Conservation (phyloP, 2,888 invertebrate species). For the Pogonocherus hispidulus region DNA sequence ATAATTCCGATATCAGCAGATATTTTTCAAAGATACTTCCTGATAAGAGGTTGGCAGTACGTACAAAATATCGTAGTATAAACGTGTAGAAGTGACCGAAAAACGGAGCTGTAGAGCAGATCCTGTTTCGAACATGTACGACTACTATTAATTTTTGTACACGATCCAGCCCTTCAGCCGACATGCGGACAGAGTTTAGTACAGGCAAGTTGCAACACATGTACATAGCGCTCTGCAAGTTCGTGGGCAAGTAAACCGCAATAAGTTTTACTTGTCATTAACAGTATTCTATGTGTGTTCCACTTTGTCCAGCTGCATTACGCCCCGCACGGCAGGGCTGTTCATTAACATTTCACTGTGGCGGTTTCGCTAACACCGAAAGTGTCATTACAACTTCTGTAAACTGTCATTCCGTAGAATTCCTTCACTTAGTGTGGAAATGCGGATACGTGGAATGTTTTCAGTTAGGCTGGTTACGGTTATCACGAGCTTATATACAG, state of each 20-base stretch:
- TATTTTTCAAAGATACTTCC: too few species aligned
- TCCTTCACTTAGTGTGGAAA: background rate
- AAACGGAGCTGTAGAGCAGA: too few species aligned
- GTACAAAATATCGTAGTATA: too few species aligned
- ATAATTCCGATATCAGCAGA: too few species aligned
- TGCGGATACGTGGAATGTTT: slow-evolving; percentile 9
- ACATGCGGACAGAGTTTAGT: slow-evolving; percentile 9
- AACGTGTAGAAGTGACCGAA: too few species aligned
- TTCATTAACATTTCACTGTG: slow-evolving; percentile 32
- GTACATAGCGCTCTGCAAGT: slow-evolving; percentile 27
- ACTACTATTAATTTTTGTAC: background rate
- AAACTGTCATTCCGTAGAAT: slow-evolving; percentile 19
- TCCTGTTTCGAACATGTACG: too few species aligned
- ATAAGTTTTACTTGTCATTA: slow-evolving; percentile 46
- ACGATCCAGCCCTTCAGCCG: slow-evolving; percentile 9
- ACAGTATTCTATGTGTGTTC: slow-evolving; percentile 35
- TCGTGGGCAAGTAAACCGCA: slow-evolving; percentile 39
- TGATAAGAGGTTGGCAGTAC: too few species aligned
- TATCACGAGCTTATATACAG: background rate
- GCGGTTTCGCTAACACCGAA: slow-evolving; percentile 17
- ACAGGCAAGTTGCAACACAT: slow-evolving; percentile 42
- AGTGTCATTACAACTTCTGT: slow-evolving; percentile 26
- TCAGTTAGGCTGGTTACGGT: slow-evolving; percentile 14
- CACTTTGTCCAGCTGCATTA: slow-evolving; percentile 32
- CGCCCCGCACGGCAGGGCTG: slow-evolving; percentile 33